Base-by-base conservation (phyloP, 1,140 invertebrate species). In the Cyrtorhinus lividipennis region DNA sequence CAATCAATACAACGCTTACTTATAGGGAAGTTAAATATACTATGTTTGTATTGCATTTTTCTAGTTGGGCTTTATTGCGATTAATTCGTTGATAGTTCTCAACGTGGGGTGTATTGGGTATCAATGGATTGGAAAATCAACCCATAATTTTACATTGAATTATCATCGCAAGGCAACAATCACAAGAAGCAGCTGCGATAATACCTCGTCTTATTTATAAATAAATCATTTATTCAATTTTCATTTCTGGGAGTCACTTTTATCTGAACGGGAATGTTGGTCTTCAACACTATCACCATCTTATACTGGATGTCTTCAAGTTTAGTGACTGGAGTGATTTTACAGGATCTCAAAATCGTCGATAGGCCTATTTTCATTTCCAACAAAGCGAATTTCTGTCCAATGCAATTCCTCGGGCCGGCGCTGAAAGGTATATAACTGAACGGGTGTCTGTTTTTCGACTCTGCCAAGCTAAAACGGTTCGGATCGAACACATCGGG, bases 351-450 rank as follows among this genome's bases (percentile, higher is more conserved):
- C 1, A 62, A 5, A 24, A 62, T 23, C 1, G 45, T 56, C 8
- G 61, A 53, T 12, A 27, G 13, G n/a, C 45, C 48, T 12, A 46
- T 56, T 56, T 62, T 62, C 15, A 62, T 18, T 25, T 62, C 61
- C 61, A 62, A 56, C 61, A 62, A 24, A 18, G 61, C 61, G 25
- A 62, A 62, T 18, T 56, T 62, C 53, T 63, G 53, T 22, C 79
- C 79, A 61, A 80, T 78, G 62, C 78, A 80, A 65, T 79, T 79
- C 53, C 78, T 68, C 1, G 72, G 71, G 13, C 78, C 78, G 24
- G 78, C 78, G 27, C 77, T 78, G 68, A 83, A 83, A 10, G 80
- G 81, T 26, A 81, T 69, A 62, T 76, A 80, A 1, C 74, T 61
- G 58, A 70, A 74, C 8, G 63, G 72, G 66, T 69, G 77, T 24